Evolutionary conservation across 2,888 invertebrate species (phyloP).

Genomic region (Leptogaster cylindrica): DNA sequence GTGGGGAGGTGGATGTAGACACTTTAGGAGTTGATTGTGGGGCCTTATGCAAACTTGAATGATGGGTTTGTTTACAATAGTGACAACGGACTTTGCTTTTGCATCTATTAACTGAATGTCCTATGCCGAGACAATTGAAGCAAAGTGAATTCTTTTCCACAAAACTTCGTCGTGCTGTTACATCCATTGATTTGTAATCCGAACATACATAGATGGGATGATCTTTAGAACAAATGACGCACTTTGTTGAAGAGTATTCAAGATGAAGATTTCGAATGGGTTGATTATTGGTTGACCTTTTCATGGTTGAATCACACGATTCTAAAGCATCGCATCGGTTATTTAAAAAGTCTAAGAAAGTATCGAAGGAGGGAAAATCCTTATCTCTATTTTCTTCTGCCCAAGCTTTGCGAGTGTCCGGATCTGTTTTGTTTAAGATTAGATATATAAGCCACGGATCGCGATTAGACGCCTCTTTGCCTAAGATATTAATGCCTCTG

Average conservation of each 20-base stretch:
- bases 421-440: background rate
- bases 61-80: background rate
- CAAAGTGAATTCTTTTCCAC: conserved; percentile 2
- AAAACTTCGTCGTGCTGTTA: background rate
- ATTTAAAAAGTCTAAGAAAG: background rate
- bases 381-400: background rate
- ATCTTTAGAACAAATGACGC: background rate
- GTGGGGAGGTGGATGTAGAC: background rate
- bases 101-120: background rate
- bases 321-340: conserved; percentile 11
- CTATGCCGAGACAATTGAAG: conserved; percentile 10
- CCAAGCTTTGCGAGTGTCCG: background rate
- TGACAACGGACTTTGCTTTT: background rate
- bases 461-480: background rate
- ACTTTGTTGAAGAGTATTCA: background rate
- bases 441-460: background rate
- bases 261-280: background rate
- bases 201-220: background rate
- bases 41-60: background rate
- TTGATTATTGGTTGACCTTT: background rate
- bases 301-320: background rate
- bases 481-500: background rate
- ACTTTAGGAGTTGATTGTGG: background rate
- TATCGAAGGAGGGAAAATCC: background rate
- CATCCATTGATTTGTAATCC: background rate